These are phyloP conservation scores for Drosophila paranaensis DNA, from an alignment of 2,888 invertebrate genomes.

Conservation along the genomic window DNA sequence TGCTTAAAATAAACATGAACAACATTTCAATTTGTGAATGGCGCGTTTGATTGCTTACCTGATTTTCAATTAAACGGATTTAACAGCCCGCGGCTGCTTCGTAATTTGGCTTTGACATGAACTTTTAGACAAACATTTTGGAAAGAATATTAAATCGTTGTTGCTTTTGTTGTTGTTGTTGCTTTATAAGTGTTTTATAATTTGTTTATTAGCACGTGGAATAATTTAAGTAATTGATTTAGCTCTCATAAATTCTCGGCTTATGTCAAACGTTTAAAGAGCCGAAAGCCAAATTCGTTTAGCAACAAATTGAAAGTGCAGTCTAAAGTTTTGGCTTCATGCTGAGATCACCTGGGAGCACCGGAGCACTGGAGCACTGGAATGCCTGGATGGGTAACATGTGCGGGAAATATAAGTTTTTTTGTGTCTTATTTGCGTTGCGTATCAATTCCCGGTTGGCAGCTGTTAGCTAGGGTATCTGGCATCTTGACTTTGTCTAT, in stretches of 20 bases:
- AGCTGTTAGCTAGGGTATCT: slow-evolving; percentile 12
- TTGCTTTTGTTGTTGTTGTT: slow-evolving; percentile 2
- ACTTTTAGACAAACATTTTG: slow-evolving; percentile 39
- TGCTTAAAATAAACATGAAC: slow-evolving; percentile 1
- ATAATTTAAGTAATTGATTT: slow-evolving; percentile 44
- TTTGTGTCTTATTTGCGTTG: slow-evolving; percentile 10
- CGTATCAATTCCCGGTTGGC: slow-evolving; percentile 24
- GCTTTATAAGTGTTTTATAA: slow-evolving; percentile 56
- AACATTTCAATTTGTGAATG: slow-evolving; percentile 5
- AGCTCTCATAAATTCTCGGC: not conserved
- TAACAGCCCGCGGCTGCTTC: slow-evolving; percentile 16
- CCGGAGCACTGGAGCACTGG: not conserved
- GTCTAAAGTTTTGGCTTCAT: slow-evolving; percentile 20
- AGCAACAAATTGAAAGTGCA: slow-evolving; percentile 5
- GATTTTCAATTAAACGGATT: slow-evolving; percentile 29
- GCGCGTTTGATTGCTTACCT: slow-evolving; percentile 49
- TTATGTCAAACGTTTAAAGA: slow-evolving; percentile 15
- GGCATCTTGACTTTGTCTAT: slow-evolving; percentile 40
- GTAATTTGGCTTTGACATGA: slow-evolving; percentile 29
- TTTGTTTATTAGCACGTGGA: slow-evolving; percentile 47
- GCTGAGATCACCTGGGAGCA: slow-evolving; percentile 10
- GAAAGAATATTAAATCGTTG: slow-evolving; percentile 13
- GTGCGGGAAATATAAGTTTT: slow-evolving; percentile 19
- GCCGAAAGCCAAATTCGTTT: slow-evolving; percentile 25
- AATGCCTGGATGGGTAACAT: not conserved